phyloP scores from a whole-genome alignment of 2,797 vertebrate species.

The Morelia viridis region DNA sequence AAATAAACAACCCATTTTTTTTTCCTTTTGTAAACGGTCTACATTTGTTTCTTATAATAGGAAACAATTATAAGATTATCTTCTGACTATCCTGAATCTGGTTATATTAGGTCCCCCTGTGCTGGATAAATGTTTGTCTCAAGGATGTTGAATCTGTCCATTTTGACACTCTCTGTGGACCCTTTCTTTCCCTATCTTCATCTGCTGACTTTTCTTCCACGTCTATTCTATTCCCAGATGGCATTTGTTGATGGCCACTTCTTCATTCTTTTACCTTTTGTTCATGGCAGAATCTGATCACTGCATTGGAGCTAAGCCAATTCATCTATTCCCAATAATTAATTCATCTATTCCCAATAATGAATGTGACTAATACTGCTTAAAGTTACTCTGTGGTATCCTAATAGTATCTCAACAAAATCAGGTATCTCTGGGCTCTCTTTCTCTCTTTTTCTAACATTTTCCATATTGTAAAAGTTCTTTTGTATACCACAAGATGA shows the following conservation, averaged over 20 bases:
- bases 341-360: not conserved
- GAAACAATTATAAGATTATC: not conserved
- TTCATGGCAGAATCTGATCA: not conserved
- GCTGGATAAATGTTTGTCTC: not conserved
- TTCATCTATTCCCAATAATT: not conserved
- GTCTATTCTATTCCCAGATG: not conserved
- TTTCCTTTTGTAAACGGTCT: too few relatives aligned
- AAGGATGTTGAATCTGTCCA: not conserved
- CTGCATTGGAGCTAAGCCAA: too few relatives aligned
- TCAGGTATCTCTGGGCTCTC: not conserved
- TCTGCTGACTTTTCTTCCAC: not conserved
- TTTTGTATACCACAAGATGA: not conserved
- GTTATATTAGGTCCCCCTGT: not conserved
- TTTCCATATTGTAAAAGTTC: not conserved
- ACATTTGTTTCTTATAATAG: too few relatives aligned
- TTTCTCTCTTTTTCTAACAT: not conserved
- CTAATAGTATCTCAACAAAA: not conserved
- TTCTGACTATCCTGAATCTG: not conserved
- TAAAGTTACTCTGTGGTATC: not conserved
- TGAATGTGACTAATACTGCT: not conserved
- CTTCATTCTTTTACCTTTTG: not conserved
- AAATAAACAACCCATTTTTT: not conserved
- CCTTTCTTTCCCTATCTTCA: not conserved
- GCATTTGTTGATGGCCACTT: not conserved
- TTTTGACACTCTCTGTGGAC: not conserved